Conservation (phyloP, 53 echinoderm and acorn worm genomes). For the Glandiceps talaboti region DNA sequence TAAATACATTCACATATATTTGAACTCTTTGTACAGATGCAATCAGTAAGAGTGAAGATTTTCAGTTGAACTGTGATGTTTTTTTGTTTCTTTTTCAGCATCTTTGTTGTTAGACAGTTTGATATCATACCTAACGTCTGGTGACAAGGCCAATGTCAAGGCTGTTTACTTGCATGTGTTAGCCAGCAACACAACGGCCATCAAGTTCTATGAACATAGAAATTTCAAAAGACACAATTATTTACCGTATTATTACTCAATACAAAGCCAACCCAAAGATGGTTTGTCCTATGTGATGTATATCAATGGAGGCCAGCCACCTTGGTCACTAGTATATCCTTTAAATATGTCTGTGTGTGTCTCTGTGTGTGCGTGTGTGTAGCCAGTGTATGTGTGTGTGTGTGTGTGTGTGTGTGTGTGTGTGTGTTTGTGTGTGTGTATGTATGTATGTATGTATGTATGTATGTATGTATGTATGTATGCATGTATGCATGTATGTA, state of each 20-base stretch:
- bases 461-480: neutral
- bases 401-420: neutral
- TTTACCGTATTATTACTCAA: constrained; percentile 96
- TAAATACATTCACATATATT: no score
- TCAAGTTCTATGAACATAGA: constrained; percentile 94
- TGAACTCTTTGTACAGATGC: no score
- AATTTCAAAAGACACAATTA: constrained; percentile 91
- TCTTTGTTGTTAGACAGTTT: constrained; percentile 74
- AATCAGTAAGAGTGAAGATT: no score
- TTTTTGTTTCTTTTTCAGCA: constrained; percentile 29
- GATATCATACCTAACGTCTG: constrained; percentile 58
- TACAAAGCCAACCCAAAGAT: constrained; percentile 80
- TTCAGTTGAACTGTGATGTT: no score
- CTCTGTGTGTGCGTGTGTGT: neutral
- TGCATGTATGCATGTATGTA: neutral
- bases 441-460: neutral
- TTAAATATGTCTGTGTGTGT: constrained; percentile 9
- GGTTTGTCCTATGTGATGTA: constrained; percentile 86
- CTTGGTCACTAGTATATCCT: constrained; percentile 99
- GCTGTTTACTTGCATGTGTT: constrained; percentile 87
- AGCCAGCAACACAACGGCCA: constrained; percentile 83
- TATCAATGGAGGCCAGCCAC: constrained; percentile 92
- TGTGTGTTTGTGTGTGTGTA: neutral
- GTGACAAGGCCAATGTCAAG: constrained; percentile 58
- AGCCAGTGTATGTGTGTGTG: no score